Evolutionary conservation across 2,113 vertebrate genomes (phyloP), one percentile per base, ranked within the genome.

Genomic region (Anguilla rostrata): DNA sequence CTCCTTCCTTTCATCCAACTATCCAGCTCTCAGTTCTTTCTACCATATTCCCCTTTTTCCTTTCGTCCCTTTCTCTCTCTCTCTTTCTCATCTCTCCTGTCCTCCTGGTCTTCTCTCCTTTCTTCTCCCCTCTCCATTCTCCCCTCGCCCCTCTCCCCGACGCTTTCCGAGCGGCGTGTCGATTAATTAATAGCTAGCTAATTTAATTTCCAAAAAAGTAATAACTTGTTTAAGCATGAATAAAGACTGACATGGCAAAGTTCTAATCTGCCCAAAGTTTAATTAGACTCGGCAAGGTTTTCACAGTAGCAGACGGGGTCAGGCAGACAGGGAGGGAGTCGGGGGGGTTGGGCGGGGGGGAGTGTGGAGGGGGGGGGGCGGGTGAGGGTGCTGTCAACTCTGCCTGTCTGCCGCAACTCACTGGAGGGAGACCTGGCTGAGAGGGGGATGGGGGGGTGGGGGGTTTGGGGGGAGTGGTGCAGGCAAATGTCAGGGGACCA

Each of bases 111-210:
- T 81, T 82, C 4, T 82, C 40, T 41, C 79, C 22, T 84, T 6
- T 82, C 40, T 41, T 81, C 22, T 84, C 83, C 39, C 84, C 85
- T 63, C 78, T 88, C 66, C 78, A 80, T 60, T 60, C 83, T 91
- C 92, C 90, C 90, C 87, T 41, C 14, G 29, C 49, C 39, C 49
- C 57, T 63, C 41, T 22, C 29, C 26, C 78, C 82, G 46, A 46
- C 56, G 80, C 80, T 88, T 94, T 92, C 88, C 86, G 90, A 88
- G 92, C 92, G 84, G 56, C 39, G 91, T 93, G 94, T 94, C 91
- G 90, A 94, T 95, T 95, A 95, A 96, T 95, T 96, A 95, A 96
- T 96, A 94, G 94, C 91, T 89, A 90, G 92, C 94, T 95, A 95
- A 96, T 96, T 96, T 94, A 95, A 96, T 96, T 95, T 94, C 90